Evolutionary conservation across 2,888 invertebrate genomes (phyloP), one percentile per base, ranked within the genome.

Genomic region (Uropetala carovei): DNA sequence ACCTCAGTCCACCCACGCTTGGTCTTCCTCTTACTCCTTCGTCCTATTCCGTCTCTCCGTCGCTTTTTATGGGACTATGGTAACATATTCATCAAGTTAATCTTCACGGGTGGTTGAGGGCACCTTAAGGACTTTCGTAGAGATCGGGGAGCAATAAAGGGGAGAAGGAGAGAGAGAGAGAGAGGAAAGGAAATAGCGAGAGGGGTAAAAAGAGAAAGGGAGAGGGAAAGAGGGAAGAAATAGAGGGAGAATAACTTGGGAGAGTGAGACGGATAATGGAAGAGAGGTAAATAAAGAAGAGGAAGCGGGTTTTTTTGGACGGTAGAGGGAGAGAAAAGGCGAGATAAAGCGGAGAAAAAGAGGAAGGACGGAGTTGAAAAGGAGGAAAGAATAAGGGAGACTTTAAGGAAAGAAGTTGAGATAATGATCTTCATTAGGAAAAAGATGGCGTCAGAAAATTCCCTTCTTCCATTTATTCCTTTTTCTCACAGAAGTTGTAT

Each of bases 31-130:
- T 43, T 43, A 11, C 30, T 16, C 43, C 82, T 82, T 82, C 75
- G n/a, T n/a, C 75, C 75, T 27, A 11, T 75, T 75, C 27, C n/a
- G 11, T 27, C 75, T 27, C 43, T 30, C 18, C 30, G 7, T 43
- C 16, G 43, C n/a, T 13, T 82, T 82, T 82, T n/a, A n/a, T 57
- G 83, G 43, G n/a, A 43, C n/a, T 30, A 56, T 10, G 83, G 83
- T 57, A 83, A 57, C 83, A 57, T 83, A 57, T 83, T 83, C 83
- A 83, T 83, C 83, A 83, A n/a, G 83, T 13, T 16, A 83, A n/a
- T 56, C 83, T 83, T 83, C 83, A 83, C 56, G 83, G 83, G n/a
- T 57, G 83, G 83, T 56, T 83, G 43, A 57, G 57, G 83, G 57
- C 18, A n/a, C n/a, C 83, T 83, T 56, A 18, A 83, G 18, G 83